phyloP scores from a whole-genome alignment of 2,797 vertebrate species.

The Clarias fuscus region DNA sequence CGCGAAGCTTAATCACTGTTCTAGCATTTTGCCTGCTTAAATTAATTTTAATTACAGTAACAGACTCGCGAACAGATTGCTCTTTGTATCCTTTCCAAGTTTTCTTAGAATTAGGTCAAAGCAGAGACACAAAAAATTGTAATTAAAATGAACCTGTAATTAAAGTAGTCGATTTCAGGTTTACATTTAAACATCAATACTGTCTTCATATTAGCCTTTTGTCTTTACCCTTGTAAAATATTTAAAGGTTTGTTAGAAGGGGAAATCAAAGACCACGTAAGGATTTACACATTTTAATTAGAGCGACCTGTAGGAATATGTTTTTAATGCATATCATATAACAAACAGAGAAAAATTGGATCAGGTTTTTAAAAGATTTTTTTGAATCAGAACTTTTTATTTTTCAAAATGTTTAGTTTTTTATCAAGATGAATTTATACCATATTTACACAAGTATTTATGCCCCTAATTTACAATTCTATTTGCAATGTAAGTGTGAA shows the following conservation, averaged over 20 bases:
- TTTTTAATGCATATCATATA: background rate
- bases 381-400: background rate
- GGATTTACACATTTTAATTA: background rate
- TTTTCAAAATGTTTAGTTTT: background rate
- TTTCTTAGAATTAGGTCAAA: slow-evolving; percentile 1
- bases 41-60: background rate
- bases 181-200: background rate
- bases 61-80: background rate
- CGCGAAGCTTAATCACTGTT: background rate
- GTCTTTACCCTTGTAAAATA: background rate
- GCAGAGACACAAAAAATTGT: background rate
- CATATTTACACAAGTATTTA: background rate
- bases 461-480: too few species aligned
- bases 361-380: background rate
- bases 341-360: background rate
- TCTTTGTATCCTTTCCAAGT: background rate
- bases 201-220: background rate
- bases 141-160: slow-evolving; percentile 1
- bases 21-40: background rate
- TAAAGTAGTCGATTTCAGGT: background rate
- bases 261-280: background rate
- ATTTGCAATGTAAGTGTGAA: background rate
- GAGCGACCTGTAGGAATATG: background rate
- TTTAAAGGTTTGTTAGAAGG: background rate
- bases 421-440: background rate